These are phyloP conservation scores for Motacilla alba DNA, from an alignment of 2,113 vertebrate species.

Conservation along the genomic window DNA sequence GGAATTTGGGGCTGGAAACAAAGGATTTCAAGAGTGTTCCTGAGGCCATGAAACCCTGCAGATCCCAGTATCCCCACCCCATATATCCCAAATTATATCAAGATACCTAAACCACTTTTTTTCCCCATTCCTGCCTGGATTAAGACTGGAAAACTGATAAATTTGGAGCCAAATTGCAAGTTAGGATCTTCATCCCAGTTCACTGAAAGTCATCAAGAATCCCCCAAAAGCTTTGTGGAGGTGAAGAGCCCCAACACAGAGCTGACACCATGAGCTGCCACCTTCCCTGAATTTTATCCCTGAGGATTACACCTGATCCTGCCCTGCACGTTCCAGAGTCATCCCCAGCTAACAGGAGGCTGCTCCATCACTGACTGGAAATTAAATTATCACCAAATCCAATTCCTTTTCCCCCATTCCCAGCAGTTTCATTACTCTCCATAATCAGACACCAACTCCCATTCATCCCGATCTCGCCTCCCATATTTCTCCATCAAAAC, in stretches of 20 bases:
- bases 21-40: background rate
- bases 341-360: background rate
- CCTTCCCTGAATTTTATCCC: background rate
- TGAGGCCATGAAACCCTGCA: background rate
- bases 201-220: background rate
- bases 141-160: background rate
- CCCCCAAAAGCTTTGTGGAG: background rate
- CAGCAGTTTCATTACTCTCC: conserved; percentile 47
- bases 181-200: background rate
- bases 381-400: conserved; percentile 16
- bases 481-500: conserved; percentile 60
- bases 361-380: background rate
- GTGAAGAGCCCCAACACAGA: background rate
- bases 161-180: background rate
- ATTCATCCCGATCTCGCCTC: background rate
- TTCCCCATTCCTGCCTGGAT: background rate
- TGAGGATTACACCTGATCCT: background rate
- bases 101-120: background rate
- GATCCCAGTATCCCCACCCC: background rate
- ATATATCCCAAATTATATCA: background rate
- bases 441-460: conserved; percentile 32
- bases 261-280: background rate
- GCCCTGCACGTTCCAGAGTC: background rate
- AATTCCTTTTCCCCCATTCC: background rate
- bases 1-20: background rate